These are phyloP conservation scores for Metallyticus violacea DNA, from an alignment of 2,888 invertebrate genomes.

Conservation along the genomic window DNA sequence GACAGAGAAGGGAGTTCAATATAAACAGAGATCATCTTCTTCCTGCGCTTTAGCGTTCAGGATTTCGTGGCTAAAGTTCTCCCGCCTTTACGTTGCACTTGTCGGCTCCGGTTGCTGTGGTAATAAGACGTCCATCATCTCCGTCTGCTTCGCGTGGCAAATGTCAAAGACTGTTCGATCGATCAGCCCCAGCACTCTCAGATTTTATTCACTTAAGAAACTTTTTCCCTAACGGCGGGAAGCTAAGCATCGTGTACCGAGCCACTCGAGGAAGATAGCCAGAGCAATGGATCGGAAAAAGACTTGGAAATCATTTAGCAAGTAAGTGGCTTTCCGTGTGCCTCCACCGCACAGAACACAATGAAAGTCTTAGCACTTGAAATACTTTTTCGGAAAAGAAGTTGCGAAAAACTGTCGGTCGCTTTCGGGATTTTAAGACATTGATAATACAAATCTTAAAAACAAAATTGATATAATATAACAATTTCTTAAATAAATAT, in stretches of 20 bases:
- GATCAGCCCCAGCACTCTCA: neutral
- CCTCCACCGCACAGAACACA: neutral
- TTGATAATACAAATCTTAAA: too few species aligned
- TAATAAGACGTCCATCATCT: neutral
- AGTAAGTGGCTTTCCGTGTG: neutral
- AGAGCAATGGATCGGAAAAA: neutral
- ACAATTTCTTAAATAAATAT: too few species aligned
- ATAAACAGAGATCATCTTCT: too few species aligned
- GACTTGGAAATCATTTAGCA: neutral
- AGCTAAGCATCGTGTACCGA: too few species aligned
- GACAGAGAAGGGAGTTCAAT: too few species aligned
- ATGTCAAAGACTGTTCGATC: neutral
- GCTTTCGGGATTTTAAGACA: neutral
- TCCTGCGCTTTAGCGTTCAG: too few species aligned
- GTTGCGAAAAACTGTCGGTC: neutral
- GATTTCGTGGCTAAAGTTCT: too few species aligned
- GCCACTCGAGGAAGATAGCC: neutral
- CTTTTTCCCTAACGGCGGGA: neutral
- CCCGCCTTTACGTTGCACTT: neutral
- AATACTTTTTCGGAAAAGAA: neutral
- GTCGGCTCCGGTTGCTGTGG: neutral
- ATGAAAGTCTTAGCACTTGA: neutral
- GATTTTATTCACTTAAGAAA: neutral
- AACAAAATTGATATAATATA: too few species aligned
- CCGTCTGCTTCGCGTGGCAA: neutral